A percentile compares a stretch with the other conserved stretches of the same genome.
Evolutionary conservation across 2,113 vertebrate genomes (phyloP).

Genomic region (Colius striatus): DNA sequence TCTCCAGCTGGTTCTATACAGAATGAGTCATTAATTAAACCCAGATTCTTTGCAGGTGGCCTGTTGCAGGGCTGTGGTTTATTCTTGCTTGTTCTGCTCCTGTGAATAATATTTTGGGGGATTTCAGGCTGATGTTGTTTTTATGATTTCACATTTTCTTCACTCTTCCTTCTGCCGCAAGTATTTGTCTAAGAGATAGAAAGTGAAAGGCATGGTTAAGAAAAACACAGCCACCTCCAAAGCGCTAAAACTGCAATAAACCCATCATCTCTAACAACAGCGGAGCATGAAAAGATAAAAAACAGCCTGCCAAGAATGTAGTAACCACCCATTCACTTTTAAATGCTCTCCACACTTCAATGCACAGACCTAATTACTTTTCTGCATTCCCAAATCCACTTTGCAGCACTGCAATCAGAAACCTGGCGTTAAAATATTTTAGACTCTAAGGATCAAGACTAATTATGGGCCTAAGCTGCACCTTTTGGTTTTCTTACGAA

Average conservation of each 20-base stretch:
- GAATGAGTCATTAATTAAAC: conserved; percentile 78
- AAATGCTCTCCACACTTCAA: conserved; percentile 96
- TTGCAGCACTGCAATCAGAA: conserved; percentile 90
- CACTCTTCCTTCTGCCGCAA: conserved; percentile 61
- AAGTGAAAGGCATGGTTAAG: conserved; percentile 78
- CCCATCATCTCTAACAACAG: conserved; percentile 97
- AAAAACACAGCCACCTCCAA: conserved; percentile 85
- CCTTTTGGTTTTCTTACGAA: conserved; percentile 81
- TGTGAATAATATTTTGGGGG: conserved; percentile 55
- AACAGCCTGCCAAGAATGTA: conserved; percentile 89
- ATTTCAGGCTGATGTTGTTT: conserved; percentile 50
- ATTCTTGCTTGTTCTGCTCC: conserved; percentile 67
- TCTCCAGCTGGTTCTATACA: conserved; percentile 65
- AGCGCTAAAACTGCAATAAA: conserved; percentile 98
- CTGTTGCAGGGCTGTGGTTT: conserved; percentile 54
- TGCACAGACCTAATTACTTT: conserved; percentile 97
- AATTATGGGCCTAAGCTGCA: conserved; percentile 95
- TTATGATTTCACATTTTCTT: conserved; percentile 59
- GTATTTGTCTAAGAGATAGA: conserved; percentile 72
- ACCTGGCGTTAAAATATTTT: conserved; percentile 96
- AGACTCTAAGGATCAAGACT: conserved; percentile 94
- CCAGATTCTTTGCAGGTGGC: conserved; percentile 70
- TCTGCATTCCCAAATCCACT: conserved; percentile 92
- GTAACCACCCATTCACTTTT: conserved; percentile 97
- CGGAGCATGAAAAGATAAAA: conserved; percentile 91